Evolutionary conservation across 1,140 invertebrate species (phyloP).

Genomic region (Nasonia longicornis): DNA sequence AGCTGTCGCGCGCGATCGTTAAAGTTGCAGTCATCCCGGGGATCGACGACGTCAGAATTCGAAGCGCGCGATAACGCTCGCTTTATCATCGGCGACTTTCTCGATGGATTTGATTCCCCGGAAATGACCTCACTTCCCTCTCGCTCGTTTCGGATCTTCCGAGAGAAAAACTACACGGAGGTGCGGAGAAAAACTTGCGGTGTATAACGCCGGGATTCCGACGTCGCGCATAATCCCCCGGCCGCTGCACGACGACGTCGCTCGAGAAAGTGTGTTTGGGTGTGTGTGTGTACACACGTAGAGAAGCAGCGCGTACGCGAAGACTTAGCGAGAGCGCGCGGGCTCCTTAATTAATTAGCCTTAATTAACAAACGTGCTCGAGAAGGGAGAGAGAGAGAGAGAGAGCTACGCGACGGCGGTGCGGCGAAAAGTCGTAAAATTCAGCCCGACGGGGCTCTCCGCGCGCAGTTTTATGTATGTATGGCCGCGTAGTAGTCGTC

Average conservation of each 20-base stretch:
- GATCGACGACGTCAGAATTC: slow-evolving; percentile 37
- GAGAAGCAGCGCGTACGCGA: slow-evolving; percentile 28
- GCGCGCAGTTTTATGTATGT: background rate
- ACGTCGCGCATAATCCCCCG: too few relatives aligned
- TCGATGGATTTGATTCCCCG: background rate
- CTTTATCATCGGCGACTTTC: slow-evolving; percentile 3
- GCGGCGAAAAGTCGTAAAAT: slow-evolving; percentile 47
- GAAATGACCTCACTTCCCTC: background rate
- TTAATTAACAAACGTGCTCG: slow-evolving; percentile 63
- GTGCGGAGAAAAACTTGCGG: background rate
- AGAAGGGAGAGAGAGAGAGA: background rate
- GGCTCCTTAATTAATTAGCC: slow-evolving; percentile 66
- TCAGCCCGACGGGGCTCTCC: background rate
- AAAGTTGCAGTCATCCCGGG: slow-evolving; percentile 48
- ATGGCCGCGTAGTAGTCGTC: background rate
- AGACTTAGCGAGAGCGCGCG: slow-evolving; percentile 51
- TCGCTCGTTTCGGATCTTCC: background rate
- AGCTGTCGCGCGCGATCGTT: slow-evolving; percentile 42
- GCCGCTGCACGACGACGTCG: background rate
- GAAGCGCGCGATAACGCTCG: background rate
- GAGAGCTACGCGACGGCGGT: slow-evolving; percentile 44
- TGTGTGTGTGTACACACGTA: background rate
- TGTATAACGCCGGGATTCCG: too few relatives aligned
- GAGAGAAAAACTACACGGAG: background rate
- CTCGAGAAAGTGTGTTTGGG: background rate